Evolutionary conservation across 2,888 invertebrate species (phyloP).

Genomic region (Gibbula magus): DNA sequence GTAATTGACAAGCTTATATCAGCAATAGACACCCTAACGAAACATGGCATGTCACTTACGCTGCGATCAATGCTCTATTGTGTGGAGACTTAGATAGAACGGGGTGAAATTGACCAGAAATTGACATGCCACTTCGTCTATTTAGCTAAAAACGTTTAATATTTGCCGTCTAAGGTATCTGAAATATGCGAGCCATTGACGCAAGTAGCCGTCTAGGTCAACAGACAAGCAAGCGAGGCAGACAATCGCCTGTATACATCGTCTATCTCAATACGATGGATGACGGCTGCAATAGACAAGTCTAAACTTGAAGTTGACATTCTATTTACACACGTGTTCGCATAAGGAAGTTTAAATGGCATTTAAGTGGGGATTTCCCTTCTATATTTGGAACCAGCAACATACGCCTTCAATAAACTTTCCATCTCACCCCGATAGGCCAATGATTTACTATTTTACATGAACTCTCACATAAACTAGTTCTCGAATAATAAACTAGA

Average conservation of each 20-base stretch:
- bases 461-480: too few species aligned
- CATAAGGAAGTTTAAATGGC: not conserved
- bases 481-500: too few species aligned
- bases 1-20: too few species aligned
- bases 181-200: slow-evolving; percentile 6
- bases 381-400: not conserved
- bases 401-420: too few species aligned
- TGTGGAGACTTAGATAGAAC: not conserved
- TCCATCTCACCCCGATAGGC: too few species aligned
- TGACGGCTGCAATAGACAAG: not conserved
- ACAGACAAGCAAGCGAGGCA: not conserved
- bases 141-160: slow-evolving; percentile 8
- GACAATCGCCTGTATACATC: not conserved
- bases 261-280: not conserved
- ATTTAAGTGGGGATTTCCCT: not conserved
- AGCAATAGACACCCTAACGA: not conserved
- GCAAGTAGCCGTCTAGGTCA: slow-evolving; percentile 1
- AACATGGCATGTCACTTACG: not conserved
- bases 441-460: too few species aligned
- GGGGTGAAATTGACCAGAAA: not conserved
- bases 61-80: not conserved
- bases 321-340: not conserved
- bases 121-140: not conserved
- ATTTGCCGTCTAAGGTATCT: not conserved
- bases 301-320: not conserved